Base-by-base conservation (phyloP, 2,888 invertebrate species). In the Ptychoptera contaminata region DNA sequence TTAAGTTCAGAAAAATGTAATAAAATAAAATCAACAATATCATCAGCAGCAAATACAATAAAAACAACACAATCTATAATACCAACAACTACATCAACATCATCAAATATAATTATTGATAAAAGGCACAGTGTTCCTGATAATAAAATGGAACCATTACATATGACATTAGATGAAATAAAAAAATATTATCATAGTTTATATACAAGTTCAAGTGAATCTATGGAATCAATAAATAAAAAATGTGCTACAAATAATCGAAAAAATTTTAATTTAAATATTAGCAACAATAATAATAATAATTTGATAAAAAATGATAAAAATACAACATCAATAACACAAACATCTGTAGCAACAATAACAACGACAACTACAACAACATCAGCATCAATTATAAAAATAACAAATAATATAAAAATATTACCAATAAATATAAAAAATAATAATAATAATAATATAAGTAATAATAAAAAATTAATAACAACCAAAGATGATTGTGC, bases 91-190 rank as follows among this genome's bases (percentile, higher is more conserved):
- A 31, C 8, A 38, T 8, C 23, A 23, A 3, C 31, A 5, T 29
- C 15, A 41, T 14, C 29, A 37, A 29, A 14, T 30, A 40, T 42
- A 43, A 55, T 48, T 47, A 63, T 60, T 35, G 69, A 69, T 16
- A 81, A 82, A 62, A 70, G 81, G 45, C 77, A 80, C 55, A 81
- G 81, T 55, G 72, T 82, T 45, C 77, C 76, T 1, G 76, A 75
- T 49, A 74, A 73, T 42, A 72, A 72, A 45, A 72, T 73, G 2
- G 87, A 87, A 59, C 81, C 81, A 2, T 74, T 86, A 49, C 87
- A 87, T 60, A 80, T 87, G 77, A 86, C 87, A 9, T 65, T 88
- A 46, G 80, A 83, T 53, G 86, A 87, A 66, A 85, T 87, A 58
- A 74, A 85, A 50, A 82, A 82, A 56, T 86, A 85, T 61, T 71